Base-by-base conservation (phyloP, 1,140 invertebrate genomes). In the Rhyzopertha dominica region DNA sequence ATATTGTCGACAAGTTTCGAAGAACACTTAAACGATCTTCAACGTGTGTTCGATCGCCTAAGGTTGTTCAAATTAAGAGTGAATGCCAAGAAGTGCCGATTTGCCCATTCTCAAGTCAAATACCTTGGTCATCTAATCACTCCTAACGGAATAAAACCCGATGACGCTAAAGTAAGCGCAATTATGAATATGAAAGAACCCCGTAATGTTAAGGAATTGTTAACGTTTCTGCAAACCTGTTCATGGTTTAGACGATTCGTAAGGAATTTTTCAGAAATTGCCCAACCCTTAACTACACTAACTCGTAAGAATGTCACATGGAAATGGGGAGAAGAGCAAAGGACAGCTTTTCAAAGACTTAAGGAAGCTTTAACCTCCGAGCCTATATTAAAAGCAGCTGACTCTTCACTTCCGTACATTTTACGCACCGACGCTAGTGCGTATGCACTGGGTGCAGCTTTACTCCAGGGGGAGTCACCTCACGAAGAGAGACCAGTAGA, bases 211-310 rank as follows among this genome's bases (percentile, higher is more conserved):
- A 56, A 57, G 16, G 53, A 63, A 20, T 20, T 63, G n/a, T 7
- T 42, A 0, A 32, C 47, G 2, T 66, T 67, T 35, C 36, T 64
- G 2, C 62, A 65, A 31, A 65, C 63, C 1, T 55, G 48, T 13
- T 61, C 56, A 9, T 66, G 62, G 61, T 72, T 70, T 36, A 16
- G 68, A 13, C 32, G 57, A 22, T 73, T 73, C 46, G 62, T 72
- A 2, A 40, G 49, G 10, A 24, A 61, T 9, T 72, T 64, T 45
- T 43, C 63, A 2, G 37, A 59, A 5, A 53, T 61, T 1, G 53
- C 68, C 2, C 47, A 56, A 39, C 69, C 69, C 1, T 34, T 73
- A 10, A 66, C 53, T 7, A 35, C 36, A 1, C 32, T 72, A 2
- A 55, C 61, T 3, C 4, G 1, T 14, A 68, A 69, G 43, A 56